Conservation (phyloP, 1,140 invertebrate genomes). For the Meloidogyne floridensis region DNA sequence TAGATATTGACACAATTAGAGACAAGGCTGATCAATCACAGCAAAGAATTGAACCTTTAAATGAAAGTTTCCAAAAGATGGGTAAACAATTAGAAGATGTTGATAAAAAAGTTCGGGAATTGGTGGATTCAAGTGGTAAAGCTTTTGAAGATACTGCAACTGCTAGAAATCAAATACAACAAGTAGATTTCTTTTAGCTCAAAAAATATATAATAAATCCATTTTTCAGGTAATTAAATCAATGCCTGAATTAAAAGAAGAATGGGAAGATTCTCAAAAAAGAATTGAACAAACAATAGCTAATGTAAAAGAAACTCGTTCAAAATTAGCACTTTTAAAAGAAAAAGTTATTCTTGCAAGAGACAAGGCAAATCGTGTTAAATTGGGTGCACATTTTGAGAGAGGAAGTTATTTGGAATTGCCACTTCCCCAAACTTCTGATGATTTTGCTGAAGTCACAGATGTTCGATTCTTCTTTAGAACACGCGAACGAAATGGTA, state of each 20-base stretch:
- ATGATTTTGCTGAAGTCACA: conserved; percentile 80
- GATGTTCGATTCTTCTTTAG: conserved; percentile 81
- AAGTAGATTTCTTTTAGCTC: conserved; percentile 11
- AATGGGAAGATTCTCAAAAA: conserved; percentile 29
- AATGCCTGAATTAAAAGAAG: conserved; percentile 24
- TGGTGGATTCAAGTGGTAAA: conserved; percentile 31
- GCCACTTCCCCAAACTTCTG: conserved; percentile 80
- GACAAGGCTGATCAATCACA: conserved; percentile 23
- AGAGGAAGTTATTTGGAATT: conserved; percentile 79
- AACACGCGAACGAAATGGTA: conserved; percentile 72
- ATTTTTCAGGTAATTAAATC: conserved; percentile 28
- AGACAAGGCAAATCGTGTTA: conserved; percentile 75
- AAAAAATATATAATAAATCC: neutral
- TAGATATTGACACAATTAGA: conserved; percentile 28
- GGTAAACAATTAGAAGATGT: neutral
- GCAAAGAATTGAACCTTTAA: conserved; percentile 28
- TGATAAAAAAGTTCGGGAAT: conserved; percentile 25
- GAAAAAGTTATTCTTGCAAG: conserved; percentile 78
- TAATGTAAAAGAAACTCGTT: conserved; percentile 33
- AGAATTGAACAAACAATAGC: conserved; percentile 29
- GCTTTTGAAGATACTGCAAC: conserved; percentile 26
- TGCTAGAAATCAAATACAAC: conserved; percentile 39
- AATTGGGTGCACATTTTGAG: conserved; percentile 82
- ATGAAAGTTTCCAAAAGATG: conserved; percentile 29
- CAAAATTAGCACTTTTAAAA: conserved; percentile 68